These are phyloP conservation scores for Poeciliopsis occidentalis DNA, from an alignment of 2,113 vertebrate genomes.

Conservation along the genomic window DNA sequence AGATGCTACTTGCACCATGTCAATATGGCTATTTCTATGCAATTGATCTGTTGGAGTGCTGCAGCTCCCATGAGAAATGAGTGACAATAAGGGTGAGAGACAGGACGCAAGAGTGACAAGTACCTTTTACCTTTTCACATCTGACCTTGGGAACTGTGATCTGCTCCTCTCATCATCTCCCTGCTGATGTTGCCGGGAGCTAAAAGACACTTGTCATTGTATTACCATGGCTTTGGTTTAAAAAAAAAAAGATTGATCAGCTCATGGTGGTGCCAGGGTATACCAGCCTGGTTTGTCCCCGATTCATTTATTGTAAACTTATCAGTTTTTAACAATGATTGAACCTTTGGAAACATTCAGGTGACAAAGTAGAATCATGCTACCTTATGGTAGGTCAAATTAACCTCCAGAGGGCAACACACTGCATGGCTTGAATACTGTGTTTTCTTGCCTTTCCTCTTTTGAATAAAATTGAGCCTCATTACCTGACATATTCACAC, in stretches of 20 bases:
- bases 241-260: background rate
- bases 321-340: no score
- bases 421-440: no score
- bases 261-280: no score
- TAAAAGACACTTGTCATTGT: conserved; percentile 51
- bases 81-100: conserved; percentile 41
- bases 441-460: no score
- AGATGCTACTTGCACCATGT: conserved; percentile 75
- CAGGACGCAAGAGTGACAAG: conserved; percentile 38
- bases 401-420: no score
- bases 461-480: no score
- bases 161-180: conserved; percentile 23
- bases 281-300: no score
- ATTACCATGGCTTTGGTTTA: background rate
- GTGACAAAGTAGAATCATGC: no score
- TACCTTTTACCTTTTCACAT: conserved; percentile 59
- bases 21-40: conserved; percentile 76
- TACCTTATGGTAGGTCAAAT: no score
- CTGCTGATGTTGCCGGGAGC: conserved; percentile 45
- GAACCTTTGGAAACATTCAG: no score
- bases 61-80: conserved; percentile 27
- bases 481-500: no score
- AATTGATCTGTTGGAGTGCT: conserved; percentile 66
- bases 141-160: conserved; percentile 51
- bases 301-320: no score